These are phyloP conservation scores for Gymnothorax javanicus DNA, from an alignment of 2,797 vertebrate species.

Conservation along the genomic window DNA sequence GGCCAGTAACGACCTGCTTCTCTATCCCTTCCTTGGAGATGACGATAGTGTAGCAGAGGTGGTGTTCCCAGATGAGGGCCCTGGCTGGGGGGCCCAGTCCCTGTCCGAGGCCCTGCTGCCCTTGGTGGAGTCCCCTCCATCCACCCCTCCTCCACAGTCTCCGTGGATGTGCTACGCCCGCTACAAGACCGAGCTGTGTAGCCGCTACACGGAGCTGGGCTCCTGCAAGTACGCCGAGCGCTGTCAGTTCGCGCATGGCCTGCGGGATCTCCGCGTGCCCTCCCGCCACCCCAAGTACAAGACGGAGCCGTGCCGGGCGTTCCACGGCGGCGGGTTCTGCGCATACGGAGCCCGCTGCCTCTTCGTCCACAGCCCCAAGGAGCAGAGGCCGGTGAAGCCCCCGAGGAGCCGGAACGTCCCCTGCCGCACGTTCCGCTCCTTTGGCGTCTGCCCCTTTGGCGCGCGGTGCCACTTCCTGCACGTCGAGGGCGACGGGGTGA, in stretches of 20 bases:
- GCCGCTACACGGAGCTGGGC: constrained; percentile 66
- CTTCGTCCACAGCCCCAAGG: constrained; percentile 71
- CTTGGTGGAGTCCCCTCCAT: constrained; percentile 52
- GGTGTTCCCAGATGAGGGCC: constrained; percentile 54
- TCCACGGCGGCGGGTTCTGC: constrained; percentile 68
- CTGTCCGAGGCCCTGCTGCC: constrained; percentile 70
- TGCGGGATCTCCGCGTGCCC: constrained; percentile 74
- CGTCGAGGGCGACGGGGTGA: constrained; percentile 25
- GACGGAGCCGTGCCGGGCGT: constrained; percentile 75
- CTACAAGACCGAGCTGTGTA: constrained; percentile 80
- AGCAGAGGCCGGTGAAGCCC: constrained; percentile 62
- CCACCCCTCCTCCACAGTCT: constrained; percentile 33
- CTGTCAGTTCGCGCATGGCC: constrained; percentile 80
- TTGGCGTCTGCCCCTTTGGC: constrained; percentile 67
- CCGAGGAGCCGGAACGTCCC: constrained; percentile 58
- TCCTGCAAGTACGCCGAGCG: constrained; percentile 73
- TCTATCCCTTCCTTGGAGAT: constrained; percentile 61
- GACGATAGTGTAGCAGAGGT: constrained; percentile 59
- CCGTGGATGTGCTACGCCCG: constrained; percentile 75
- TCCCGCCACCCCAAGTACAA: constrained; percentile 81
- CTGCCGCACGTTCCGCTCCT: constrained; percentile 74
- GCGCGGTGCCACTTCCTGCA: constrained; percentile 38
- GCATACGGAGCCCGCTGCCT: constrained; percentile 76
- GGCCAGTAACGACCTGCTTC: constrained; percentile 64
- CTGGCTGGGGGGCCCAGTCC: constrained; percentile 45